Evolutionary conservation across 2,797 vertebrate species (phyloP), one percentile per base, ranked within the genome.

Genomic region (Eidolon dupreanum): DNA sequence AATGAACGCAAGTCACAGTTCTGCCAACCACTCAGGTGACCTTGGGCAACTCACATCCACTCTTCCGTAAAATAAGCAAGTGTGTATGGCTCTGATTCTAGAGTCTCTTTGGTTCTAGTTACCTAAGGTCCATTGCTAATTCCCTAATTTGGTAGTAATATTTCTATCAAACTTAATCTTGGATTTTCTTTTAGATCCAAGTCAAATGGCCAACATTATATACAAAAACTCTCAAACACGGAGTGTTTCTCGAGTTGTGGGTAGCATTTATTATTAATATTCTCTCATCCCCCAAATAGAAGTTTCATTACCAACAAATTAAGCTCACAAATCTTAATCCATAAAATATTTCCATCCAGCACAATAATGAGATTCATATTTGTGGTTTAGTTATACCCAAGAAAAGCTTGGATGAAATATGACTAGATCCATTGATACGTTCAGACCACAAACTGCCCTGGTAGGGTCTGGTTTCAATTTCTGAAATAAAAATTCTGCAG

Each of bases 391-490:
- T 93, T 93, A 85, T 90, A 97, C 96, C 94, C 95, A 96, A 95
- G 94, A 81, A 96, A 97, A 93, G 92, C 90, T 91, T 75, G 68
- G 70, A 94, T 97, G 94, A 97, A 97, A 97, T 93, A 96, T 97
- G 70, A 98, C 96, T 97, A 94, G 94, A 83, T 94, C 95, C 86
- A 97, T 97, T 97, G 97, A 97, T 97, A 97, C 36, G 78, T 88
- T 96, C 90, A 95, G 74, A 97, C 97, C 97, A 90, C 96, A 97
- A 95, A 94, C 82, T 91, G 63, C 85, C 88, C 87, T 81, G 36
- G 46, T 61, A 38, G 61, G 61, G 78, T 97, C 97, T 98, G 97
- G 92, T 97, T 98, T 97, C 71, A 97, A 96, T 97, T 97, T 97
- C 55, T 95, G 86, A 97, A 97, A 89, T 92, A 93, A 93, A 97